phyloP scores from a whole-genome alignment of 2,797 vertebrate species.

The Muscicapa striata region DNA sequence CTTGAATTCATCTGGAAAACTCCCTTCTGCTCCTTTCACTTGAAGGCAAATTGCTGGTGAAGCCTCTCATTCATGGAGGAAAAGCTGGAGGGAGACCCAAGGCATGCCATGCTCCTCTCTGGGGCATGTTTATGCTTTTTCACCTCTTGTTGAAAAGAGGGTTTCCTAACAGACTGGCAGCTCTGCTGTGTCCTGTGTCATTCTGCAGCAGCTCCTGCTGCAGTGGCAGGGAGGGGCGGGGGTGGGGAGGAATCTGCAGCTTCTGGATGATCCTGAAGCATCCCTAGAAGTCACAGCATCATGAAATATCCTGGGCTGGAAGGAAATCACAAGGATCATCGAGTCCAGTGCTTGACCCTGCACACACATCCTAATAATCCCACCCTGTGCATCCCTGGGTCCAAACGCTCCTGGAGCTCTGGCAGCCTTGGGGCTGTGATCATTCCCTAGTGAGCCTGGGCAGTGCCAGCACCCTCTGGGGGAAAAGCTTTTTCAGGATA shows the following conservation, averaged over 20 bases:
- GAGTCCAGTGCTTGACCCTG: rapidly evolving
- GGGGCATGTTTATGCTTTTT: not conserved
- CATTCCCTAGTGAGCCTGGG: not conserved
- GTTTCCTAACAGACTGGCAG: not conserved
- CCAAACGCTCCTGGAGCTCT: not conserved
- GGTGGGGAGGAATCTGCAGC: not conserved
- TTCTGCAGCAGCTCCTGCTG: not conserved
- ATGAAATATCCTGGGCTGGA: not conserved
- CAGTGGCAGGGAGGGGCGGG: rapidly evolving
- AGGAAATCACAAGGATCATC: not conserved
- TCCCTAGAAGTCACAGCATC: not conserved
- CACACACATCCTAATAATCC: not conserved
- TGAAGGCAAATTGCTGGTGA: not conserved
- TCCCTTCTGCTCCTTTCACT: not conserved
- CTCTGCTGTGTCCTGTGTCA: not conserved
- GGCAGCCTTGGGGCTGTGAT: not conserved
- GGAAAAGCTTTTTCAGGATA: not conserved
- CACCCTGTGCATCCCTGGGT: not conserved
- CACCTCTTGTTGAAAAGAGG: not conserved
- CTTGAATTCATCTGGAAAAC: not conserved
- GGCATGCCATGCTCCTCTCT: not conserved
- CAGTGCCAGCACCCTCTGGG: not conserved
- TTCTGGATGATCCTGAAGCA: not conserved
- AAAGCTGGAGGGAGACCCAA: not conserved
- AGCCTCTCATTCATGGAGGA: not conserved